phyloP scores from a whole-genome alignment of 2,113 vertebrate genomes.

The Leucosticte australis region DNA sequence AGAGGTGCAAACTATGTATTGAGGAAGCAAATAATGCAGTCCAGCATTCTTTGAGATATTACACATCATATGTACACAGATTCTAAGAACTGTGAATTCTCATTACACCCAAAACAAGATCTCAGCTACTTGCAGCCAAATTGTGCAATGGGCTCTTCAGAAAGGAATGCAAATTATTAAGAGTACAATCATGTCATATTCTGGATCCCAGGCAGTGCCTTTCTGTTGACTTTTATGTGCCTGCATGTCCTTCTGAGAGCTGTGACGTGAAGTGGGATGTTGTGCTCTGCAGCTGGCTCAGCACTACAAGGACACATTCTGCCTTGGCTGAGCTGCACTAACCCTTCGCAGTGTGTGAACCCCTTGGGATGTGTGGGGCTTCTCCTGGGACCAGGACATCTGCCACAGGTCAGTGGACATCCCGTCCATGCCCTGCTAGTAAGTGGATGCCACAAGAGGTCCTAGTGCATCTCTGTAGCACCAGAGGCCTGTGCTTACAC shows the following conservation, averaged over 20 bases:
- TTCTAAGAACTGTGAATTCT: neutral
- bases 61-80: neutral
- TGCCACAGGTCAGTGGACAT: neutral
- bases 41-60: neutral
- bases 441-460: too few species aligned
- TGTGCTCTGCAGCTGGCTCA: neutral
- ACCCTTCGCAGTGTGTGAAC: accelerated
- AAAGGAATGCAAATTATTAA: neutral
- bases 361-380: neutral
- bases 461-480: neutral
- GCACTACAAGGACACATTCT: neutral
- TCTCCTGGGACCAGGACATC: neutral
- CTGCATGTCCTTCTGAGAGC: neutral
- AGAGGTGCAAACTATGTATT: neutral
- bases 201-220: neutral
- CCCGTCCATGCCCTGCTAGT: neutral
- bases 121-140: neutral
- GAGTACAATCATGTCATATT: neutral
- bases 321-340: neutral
- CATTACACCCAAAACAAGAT: neutral
- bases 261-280: neutral
- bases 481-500: neutral
- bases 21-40: neutral
- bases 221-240: neutral
- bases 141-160: neutral